Conservation (phyloP, 92 coral and sea anemone genomes). For the Zoanthus solanderi region DNA sequence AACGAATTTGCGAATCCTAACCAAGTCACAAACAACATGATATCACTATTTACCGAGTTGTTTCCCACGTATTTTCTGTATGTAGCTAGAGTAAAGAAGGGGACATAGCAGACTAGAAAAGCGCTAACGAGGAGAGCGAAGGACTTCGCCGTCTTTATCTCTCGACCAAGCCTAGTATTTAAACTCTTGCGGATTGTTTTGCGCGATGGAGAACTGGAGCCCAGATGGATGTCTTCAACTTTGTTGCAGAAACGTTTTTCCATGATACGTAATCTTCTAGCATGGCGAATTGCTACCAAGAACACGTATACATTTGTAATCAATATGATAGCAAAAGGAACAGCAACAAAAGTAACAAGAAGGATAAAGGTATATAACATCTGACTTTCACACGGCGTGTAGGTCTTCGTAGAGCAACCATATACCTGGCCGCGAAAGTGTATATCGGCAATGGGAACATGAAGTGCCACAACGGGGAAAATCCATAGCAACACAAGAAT, state of each 20-base stretch:
- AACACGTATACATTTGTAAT: slow-evolving; percentile 83
- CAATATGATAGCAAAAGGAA: slow-evolving; percentile 79
- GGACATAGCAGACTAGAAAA: slow-evolving; percentile 86
- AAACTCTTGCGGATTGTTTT: background rate
- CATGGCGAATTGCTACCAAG: slow-evolving; percentile 77
- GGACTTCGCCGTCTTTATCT: slow-evolving; percentile 83
- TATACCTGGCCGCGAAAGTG: slow-evolving; percentile 82
- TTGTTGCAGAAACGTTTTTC: slow-evolving; percentile 62
- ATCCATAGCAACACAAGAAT: slow-evolving; percentile 67
- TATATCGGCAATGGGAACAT: slow-evolving; percentile 82
- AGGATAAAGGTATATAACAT: slow-evolving; percentile 71
- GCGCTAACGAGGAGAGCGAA: slow-evolving; percentile 85
- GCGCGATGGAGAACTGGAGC: background rate
- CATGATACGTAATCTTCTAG: slow-evolving; percentile 64
- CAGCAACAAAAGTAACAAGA: slow-evolving; percentile 65
- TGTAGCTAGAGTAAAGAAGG: slow-evolving; percentile 85
- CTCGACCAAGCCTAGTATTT: slow-evolving; percentile 66
- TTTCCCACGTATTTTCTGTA: slow-evolving; percentile 77
- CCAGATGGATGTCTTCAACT: slow-evolving; percentile 22
- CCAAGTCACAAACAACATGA: slow-evolving; percentile 77
- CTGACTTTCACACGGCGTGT: slow-evolving; percentile 31
- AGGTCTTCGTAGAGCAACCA: slow-evolving; percentile 68
- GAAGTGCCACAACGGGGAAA: slow-evolving; percentile 57
- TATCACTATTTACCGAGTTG: slow-evolving; percentile 54
- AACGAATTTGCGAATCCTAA: slow-evolving; percentile 88